Evolutionary conservation across 2,113 vertebrate genomes (phyloP).

Genomic region (Zeus faber): DNA sequence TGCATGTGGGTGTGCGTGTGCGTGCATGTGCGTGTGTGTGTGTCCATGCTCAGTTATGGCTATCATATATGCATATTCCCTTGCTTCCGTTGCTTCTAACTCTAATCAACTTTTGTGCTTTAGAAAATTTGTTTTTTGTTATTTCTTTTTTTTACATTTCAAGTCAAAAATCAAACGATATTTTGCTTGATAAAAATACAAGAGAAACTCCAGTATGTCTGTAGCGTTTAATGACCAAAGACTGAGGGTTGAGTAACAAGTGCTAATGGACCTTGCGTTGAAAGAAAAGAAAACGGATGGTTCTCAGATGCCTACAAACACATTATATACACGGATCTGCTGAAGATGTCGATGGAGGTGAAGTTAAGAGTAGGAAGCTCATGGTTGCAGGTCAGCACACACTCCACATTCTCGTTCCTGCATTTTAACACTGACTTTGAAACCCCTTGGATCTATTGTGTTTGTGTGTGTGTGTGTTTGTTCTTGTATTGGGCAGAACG

Average conservation of each 20-base stretch:
- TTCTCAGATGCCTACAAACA: constrained; percentile 41
- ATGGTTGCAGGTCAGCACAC: constrained; percentile 63
- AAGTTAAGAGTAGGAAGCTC: constrained; percentile 61
- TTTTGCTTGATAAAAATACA: constrained; percentile 64
- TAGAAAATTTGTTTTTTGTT: constrained; percentile 54
- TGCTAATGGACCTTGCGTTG: constrained; percentile 43
- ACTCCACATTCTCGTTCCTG: constrained; percentile 54
- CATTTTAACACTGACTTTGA: constrained; percentile 25
- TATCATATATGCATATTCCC: constrained; percentile 16
- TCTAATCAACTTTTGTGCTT: constrained; percentile 67
- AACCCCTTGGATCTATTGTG: too few relatives aligned
- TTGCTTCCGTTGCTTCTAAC: constrained; percentile 31
- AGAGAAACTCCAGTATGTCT: constrained; percentile 59
- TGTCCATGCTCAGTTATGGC: not conserved
- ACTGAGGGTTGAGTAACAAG: constrained; percentile 61
- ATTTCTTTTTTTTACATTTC: constrained; percentile 56
- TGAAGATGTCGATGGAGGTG: constrained; percentile 39
- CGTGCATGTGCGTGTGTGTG: constrained; percentile 27
- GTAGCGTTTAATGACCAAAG: constrained; percentile 63
- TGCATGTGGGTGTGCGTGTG: constrained; percentile 34
- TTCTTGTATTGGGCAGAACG: too few relatives aligned
- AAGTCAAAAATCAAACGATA: constrained; percentile 67
- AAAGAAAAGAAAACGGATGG: constrained; percentile 33
- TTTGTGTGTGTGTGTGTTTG: too few relatives aligned
- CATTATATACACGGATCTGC: constrained; percentile 56